phyloP scores from a whole-genome alignment of 2,888 invertebrate species.

The Drosophila planitibia region DNA sequence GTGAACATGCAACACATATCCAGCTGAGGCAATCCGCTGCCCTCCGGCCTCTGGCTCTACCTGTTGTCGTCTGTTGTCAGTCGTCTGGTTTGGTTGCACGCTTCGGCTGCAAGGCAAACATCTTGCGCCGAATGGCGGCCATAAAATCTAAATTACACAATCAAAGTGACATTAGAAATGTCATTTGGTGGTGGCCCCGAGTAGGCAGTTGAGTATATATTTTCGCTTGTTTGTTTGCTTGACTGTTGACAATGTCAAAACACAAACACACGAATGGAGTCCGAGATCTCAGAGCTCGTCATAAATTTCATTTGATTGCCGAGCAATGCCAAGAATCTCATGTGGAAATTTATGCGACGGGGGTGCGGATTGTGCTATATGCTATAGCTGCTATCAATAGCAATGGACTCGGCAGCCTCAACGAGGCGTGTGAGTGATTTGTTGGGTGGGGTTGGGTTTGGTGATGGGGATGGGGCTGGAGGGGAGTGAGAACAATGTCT shows the following conservation, averaged over 20 bases:
- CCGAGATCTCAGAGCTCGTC: conserved; percentile 47
- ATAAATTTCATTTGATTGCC: conserved; percentile 78
- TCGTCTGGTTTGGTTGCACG: conserved; percentile 38
- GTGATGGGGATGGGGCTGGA: not conserved
- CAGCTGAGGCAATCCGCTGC: conserved; percentile 10
- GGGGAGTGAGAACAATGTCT: conserved; percentile 27
- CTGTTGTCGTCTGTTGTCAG: conserved; percentile 41
- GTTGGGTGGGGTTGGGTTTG: conserved; percentile 37
- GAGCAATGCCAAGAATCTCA: conserved; percentile 67
- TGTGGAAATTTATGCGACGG: conserved; percentile 71
- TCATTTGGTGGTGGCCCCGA: conserved; percentile 49
- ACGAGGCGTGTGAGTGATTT: conserved; percentile 77
- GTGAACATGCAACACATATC: conserved; percentile 47
- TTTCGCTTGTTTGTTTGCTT: conserved; percentile 55
- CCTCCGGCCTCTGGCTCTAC: conserved; percentile 28
- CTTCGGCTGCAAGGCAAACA: conserved; percentile 50
- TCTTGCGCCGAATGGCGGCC: conserved; percentile 56
- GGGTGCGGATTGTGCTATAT: conserved; percentile 22
- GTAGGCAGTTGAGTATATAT: conserved; percentile 26
- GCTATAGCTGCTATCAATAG: conserved; percentile 39
- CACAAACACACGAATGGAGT: conserved; percentile 51
- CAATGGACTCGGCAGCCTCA: conserved; percentile 47
- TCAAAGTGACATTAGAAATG: conserved; percentile 77
- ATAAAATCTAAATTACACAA: conserved; percentile 76
- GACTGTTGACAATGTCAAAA: conserved; percentile 78